Conservation (phyloP, 2,888 invertebrate genomes). For the Drosophila greeni region DNA sequence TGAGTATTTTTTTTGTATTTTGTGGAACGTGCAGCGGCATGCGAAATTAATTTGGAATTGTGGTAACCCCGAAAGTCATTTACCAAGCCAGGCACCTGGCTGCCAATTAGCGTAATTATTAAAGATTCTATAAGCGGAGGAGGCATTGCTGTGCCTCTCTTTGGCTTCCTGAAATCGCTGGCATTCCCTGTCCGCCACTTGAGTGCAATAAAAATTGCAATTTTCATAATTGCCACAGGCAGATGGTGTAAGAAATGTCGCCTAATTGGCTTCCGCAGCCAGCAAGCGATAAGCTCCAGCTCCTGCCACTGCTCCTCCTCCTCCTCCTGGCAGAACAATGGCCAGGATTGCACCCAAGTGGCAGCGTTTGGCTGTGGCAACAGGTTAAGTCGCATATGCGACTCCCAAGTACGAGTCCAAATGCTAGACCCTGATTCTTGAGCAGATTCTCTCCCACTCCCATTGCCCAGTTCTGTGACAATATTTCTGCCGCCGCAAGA, state of each 20-base stretch:
- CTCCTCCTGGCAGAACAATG: constrained; percentile 63
- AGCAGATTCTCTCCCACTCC: constrained; percentile 3
- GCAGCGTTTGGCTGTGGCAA: constrained; percentile 21
- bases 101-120: constrained; percentile 76
- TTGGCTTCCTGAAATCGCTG: constrained; percentile 5
- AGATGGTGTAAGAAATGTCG: constrained; percentile 75
- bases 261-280: constrained; percentile 65
- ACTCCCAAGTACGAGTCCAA: constrained; percentile 7
- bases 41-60: constrained; percentile 66
- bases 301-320: too few relatives aligned
- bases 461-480: constrained; percentile 43
- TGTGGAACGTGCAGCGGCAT: constrained; percentile 70
- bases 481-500: constrained; percentile 61
- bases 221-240: constrained; percentile 69
- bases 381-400: constrained; percentile 36
- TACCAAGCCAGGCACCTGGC: constrained; percentile 67
- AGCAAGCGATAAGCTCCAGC: constrained; percentile 62
- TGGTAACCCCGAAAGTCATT: constrained; percentile 39
- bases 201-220: constrained; percentile 73
- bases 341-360: constrained; percentile 46
- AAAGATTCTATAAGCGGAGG: constrained; percentile 59
- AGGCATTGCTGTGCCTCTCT: constrained; percentile 5
- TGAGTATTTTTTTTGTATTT: not conserved
- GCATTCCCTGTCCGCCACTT: constrained; percentile 41
- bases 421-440: constrained; percentile 8